Base-by-base conservation (phyloP, 92 coral and sea anemone genomes). In the Micromussa lordhowensis region DNA sequence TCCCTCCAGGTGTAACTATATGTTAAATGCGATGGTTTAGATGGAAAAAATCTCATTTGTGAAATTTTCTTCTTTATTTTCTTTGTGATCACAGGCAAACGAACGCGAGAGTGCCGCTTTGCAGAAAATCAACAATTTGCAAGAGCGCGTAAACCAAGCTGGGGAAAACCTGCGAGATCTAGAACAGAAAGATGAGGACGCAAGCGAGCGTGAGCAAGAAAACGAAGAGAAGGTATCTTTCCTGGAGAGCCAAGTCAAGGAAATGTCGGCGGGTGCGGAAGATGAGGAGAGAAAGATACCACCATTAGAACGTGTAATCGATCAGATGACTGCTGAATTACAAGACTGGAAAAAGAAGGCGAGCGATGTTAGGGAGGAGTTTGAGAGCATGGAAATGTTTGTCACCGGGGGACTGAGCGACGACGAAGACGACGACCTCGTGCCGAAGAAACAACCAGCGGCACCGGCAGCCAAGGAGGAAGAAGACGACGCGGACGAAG, bases 111-210 rank as follows among this genome's bases (percentile, higher is more conserved):
- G 84, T 0, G 63, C 80, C 9, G 93, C 98, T 38, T 22, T 63
- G 82, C 90, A 61, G 57, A 82, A 84, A 82, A 80, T 95, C 81
- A 88, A 92, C 35, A 66, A 77, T 34, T 88, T 94, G 77, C 93
- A 93, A 55, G 76, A 38, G 1, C 89, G 88, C 63, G 86, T 94
- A 35, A 80, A 79, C 63, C 94, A 94, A 66, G 96, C 96, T 16
- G 93, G 91, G 9, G 94, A 91, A 58, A 85, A 90, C 78, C 73
- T 95, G 86, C 91, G 93, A 66, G 86, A 75, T 48, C 59, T 95
- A 75, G 95, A 94, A 58, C 49, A 32, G 81, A 93, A 92, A 31
- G 98, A 95, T 74, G 96, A 93, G 87, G 81, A 92, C 90, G 98
- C 98, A 32, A 89, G 95, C 40, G 90, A 83, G 55, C 84, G 94